Evolutionary conservation across 2,113 vertebrate species (phyloP).

Genomic region (Euleptes europaea): DNA sequence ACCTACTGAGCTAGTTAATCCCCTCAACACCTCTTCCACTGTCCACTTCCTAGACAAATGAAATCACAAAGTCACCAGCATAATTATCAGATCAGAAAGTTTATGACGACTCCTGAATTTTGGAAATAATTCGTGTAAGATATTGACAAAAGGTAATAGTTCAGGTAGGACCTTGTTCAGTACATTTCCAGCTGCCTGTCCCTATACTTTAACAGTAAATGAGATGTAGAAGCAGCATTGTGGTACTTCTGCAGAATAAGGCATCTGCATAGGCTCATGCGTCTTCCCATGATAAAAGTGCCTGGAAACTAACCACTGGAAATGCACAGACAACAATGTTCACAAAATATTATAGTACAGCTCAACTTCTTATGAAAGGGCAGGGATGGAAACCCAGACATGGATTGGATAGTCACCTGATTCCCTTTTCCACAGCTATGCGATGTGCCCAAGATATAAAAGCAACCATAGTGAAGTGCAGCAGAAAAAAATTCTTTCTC

Average conservation of each 20-base stretch:
- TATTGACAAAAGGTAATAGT: no score
- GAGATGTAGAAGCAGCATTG: not conserved
- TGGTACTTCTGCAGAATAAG: no score
- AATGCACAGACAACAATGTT: not conserved
- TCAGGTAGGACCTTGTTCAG: no score
- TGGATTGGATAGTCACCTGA: not conserved
- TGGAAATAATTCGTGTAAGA: no score
- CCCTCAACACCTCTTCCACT: no score
- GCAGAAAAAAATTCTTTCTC: slow-evolving; percentile 45
- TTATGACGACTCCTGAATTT: no score
- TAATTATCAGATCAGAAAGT: no score
- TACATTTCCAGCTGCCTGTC: no score
- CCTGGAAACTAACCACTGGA: not conserved
- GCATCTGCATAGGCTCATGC: no score
- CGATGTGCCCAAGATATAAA: not conserved
- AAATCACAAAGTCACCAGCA: no score
- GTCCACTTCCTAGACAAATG: no score
- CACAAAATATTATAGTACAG: not conserved
- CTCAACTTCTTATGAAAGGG: not conserved
- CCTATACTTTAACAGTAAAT: not conserved
- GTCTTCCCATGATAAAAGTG: not conserved
- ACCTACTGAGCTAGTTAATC: no score
- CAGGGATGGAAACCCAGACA: not conserved
- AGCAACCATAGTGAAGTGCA: not conserved
- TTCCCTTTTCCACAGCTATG: not conserved